Evolutionary conservation across 2,888 invertebrate genomes (phyloP), one percentile per base, ranked within the genome.

Genomic region (Patella caerulea): DNA sequence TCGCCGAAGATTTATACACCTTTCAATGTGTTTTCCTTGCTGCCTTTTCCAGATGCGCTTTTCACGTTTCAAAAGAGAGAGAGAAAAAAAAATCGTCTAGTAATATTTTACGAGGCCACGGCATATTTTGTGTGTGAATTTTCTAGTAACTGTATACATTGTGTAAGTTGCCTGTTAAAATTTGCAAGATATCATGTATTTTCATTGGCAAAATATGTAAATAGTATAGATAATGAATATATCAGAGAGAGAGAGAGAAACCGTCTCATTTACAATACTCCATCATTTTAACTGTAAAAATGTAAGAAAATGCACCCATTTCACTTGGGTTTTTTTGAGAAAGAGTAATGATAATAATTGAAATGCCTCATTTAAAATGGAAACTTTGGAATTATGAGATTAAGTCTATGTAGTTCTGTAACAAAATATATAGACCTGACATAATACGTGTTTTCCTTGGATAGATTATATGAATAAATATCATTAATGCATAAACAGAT

Each of bases 121-220:
- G 24, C 65, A 65, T 65, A 65, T 65, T 65, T 65, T 24, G 65
- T 65, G 65, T 65, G 65, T 65, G 65, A 65, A 65, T 24, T 24
- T 65, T 65, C 3, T 2, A 24, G 65, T 45, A 45, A 45, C 45
- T 45, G 45, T 65, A 65, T 65, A 24, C 24, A 65, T 65, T 19
- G 19, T 65, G 19, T 65, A 24, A 65, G 24, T 65, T 59, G 19
- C 24, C 65, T 65, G 19, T 24, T 65, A 65, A 65, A 65, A 65
- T 65, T 65, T 65, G 24, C 65, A 65, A 65, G 65, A 19, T 65
- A 24, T 65, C 19, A 12, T 19, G 65, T 65, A 19, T 65, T 24
- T 45, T 65, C 19, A 65, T 65, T 65, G 24, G 19, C 19, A 65
- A 65, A 65, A 65, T 65, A 65, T 65, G 19, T 24, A 9, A 19